Conservation (phyloP, 2,113 vertebrate species). For the Panthera leo region DNA sequence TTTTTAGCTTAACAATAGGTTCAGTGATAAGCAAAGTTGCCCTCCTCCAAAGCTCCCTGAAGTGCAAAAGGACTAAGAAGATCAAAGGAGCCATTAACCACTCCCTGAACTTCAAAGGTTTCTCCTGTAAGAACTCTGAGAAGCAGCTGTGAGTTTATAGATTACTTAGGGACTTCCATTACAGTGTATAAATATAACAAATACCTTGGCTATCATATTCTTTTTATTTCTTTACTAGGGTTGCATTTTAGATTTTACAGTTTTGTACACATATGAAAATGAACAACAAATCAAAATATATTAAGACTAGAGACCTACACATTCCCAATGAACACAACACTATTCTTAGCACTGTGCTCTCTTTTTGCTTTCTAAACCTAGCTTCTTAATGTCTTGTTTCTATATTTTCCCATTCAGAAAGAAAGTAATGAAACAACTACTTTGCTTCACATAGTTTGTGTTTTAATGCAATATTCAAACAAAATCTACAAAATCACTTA, state of each 20-base stretch:
- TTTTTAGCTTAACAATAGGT: conserved; percentile 76
- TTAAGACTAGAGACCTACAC: neutral
- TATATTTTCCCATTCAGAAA: conserved; percentile 25
- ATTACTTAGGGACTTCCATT: neutral
- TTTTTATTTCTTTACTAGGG: neutral
- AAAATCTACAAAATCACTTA: conserved; percentile 40
- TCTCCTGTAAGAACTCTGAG: conserved; percentile 41
- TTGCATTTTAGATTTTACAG: neutral
- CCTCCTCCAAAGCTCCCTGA: conserved; percentile 68
- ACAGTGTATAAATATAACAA: neutral
- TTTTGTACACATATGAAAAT: conserved; percentile 28
- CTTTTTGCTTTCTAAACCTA: neutral
- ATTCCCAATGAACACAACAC: neutral
- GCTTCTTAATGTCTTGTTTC: neutral
- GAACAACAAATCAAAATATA: conserved; percentile 22
- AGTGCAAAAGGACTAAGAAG: conserved; percentile 70
- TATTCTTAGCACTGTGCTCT: neutral
- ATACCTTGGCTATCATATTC: neutral
- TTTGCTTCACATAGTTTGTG: neutral
- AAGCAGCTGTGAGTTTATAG: conserved; percentile 37
- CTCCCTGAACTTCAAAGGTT: conserved; percentile 76
- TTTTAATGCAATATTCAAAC: conserved; percentile 27
- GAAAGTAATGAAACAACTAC: neutral
- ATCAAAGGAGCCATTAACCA: conserved; percentile 74
- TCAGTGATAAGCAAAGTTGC: conserved; percentile 70